Base-by-base conservation (phyloP, 1,140 invertebrate genomes). In the Melanaphis sacchari region DNA sequence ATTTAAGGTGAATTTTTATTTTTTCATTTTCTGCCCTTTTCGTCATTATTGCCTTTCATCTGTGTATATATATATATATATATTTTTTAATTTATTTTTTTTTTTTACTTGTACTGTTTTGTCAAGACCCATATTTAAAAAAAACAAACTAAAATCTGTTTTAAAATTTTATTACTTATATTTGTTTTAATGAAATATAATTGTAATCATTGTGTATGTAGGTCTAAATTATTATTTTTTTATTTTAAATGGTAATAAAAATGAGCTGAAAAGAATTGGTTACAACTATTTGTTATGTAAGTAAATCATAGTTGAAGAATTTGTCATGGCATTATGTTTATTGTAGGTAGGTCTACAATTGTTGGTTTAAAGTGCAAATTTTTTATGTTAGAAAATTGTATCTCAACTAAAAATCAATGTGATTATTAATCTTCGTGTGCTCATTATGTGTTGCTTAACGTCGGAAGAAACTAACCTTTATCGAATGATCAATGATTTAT, bases 1-100 rank as follows among this genome's bases (percentile, higher is more conserved):
- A 84, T 93, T 93, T 93, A 92, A 92, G 90, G 41, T 92, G 90
- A 92, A 82, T 92, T 93, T 93, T 85, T 82, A 82, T 92, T 93
- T 92, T 91, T 84, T 85, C 36, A 85, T 84, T 38, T 90, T 93
- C 26, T 84, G 36, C 40, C 81, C 91, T 93, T 40, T 43, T 8
- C 46, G 46, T 84, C 84, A 81, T 85, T 84, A 49, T 52, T 5
- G 66, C 36, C n/a, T 92, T n/a, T 49, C 31, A 40, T 82, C 36
- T 92, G 43, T 93, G 40, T 54, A 84, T 93, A 82, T 92, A 84
- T 8, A 85, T 84, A 40, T 49, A 6, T 91, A n/a, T 91, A 31
- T 11, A 36, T 76, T 59, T 76, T 90, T 40, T 89, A n/a, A n/a
- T n/a, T n/a, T n/a, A n/a, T 84, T 31, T 52, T 36, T 38, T 85